A percentile compares a stretch with the other conserved stretches of the same genome.
These are phyloP conservation scores for Cossypha dichroa DNA, from an alignment of 2,797 vertebrate species.

Conservation along the genomic window DNA sequence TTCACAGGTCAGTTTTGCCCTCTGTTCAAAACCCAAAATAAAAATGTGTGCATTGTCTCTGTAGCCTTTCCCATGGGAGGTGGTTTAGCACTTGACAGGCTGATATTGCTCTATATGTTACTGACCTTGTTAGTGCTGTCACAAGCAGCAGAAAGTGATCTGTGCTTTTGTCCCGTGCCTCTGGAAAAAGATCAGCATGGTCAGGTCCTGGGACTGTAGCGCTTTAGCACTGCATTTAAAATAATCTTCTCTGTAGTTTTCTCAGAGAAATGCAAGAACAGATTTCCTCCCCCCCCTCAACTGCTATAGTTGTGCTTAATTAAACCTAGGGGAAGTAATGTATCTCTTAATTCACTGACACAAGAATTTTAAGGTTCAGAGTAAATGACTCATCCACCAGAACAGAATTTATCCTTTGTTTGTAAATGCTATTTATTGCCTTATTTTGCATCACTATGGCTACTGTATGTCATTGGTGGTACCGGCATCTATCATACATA, in stretches of 20 bases:
- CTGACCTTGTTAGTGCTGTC: neutral
- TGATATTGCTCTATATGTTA: neutral
- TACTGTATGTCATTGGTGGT: slow-evolving; percentile 52
- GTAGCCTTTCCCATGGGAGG: neutral
- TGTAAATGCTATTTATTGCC: slow-evolving; percentile 63
- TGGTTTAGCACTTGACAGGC: slow-evolving; percentile 5
- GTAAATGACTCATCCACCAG: slow-evolving; percentile 44
- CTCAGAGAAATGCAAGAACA: neutral
- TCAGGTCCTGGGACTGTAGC: neutral
- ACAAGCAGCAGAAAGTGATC: neutral
- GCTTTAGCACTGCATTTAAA: neutral
- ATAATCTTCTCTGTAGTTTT: neutral
- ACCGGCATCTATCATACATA: neutral
- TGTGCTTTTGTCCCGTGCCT: neutral
- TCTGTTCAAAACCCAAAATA: neutral
- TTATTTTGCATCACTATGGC: slow-evolving; percentile 61
- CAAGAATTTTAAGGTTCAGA: slow-evolving; percentile 21
- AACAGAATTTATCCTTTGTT: slow-evolving; percentile 55
- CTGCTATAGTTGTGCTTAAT: slow-evolving; percentile 13
- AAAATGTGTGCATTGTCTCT: neutral
- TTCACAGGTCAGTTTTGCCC: neutral
- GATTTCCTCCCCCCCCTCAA: neutral
- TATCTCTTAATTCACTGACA: slow-evolving; percentile 42
- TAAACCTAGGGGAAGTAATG: slow-evolving; percentile 35
- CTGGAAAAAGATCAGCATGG: neutral